Base-by-base conservation (phyloP, 2,888 invertebrate genomes). In the Pilophorus perplexus region DNA sequence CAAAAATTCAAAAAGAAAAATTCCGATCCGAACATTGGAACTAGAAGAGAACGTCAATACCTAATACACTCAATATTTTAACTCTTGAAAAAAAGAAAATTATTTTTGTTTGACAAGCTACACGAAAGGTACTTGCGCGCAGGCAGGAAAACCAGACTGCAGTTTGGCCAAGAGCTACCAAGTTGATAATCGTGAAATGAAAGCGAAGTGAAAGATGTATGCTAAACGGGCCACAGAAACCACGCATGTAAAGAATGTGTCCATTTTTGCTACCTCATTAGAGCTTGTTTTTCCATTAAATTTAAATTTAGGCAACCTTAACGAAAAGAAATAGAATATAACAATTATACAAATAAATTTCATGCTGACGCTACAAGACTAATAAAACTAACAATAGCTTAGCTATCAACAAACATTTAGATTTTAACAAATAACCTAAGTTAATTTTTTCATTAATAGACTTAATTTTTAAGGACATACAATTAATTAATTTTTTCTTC, bases 341-440 rank as follows among this genome's bases (percentile, higher is more conserved):
- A 44, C 59, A 59, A 42, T 40, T 6, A 59, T 25, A 46, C 28
- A 62, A 52, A 62, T 28, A 46, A 62, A 62, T 48, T 25, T 22
- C 10, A 62, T 62, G 37, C 52, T 28, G 52, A 28, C 27, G 33
- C 62, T 62, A 62, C 62, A 1, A n/a, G 28, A 62, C 62, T 62
- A 62, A 62, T 62, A 33, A 64, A 64, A 64, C 64, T 64, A 62
- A 44, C 60, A 60, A 64, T 28, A 64, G 64, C 52, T 52, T 64
- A 22, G 38, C 64, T 64, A 64, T 52, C 52, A 64, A 64, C 64
- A 50, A 64, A 64, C 64, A 64, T 64, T 64, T 64, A 64, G 64
- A 64, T 64, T 64, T 64, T 52, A 64, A 64, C 52, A 38, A 64
- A 64, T 38, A 64, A 64, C 27, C 64, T 64, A 64, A 64, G 50